Evolutionary conservation across 2,888 invertebrate species (phyloP).

Genomic region (Mylabris sibirica): DNA sequence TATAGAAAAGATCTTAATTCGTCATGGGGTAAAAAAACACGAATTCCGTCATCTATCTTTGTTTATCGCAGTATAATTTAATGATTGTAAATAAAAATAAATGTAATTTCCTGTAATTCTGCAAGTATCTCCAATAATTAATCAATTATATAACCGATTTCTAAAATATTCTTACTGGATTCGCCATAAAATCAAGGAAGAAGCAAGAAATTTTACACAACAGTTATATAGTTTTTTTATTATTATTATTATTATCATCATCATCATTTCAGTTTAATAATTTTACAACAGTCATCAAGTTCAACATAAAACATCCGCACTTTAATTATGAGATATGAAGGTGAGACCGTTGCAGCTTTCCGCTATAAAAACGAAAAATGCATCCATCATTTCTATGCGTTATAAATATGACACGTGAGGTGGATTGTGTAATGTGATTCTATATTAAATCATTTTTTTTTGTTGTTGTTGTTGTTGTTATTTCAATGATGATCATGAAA

Average conservation of each 20-base stretch:
- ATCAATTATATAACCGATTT: background rate
- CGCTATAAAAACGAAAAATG: slow-evolving; percentile 38
- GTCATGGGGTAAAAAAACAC: slow-evolving; percentile 26
- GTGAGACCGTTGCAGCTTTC: slow-evolving; percentile 41
- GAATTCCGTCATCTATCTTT: background rate
- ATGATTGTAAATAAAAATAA: background rate
- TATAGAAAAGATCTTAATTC: slow-evolving; percentile 31
- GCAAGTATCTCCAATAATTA: background rate
- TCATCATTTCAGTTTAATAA: slow-evolving; percentile 9
- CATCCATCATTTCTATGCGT: slow-evolving; percentile 44
- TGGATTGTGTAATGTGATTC: slow-evolving; percentile 46
- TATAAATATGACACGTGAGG: slow-evolving; percentile 43
- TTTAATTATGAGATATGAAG: slow-evolving; percentile 41
- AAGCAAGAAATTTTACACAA: background rate
- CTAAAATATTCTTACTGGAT: background rate
- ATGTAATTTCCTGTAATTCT: background rate
- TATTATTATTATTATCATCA: slow-evolving; percentile 15
- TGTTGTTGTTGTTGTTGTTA: background rate
- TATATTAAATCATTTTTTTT: slow-evolving; percentile 19
- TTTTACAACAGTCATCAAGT: slow-evolving; percentile 40
- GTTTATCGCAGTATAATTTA: background rate
- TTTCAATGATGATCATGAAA: background rate
- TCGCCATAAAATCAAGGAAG: background rate
- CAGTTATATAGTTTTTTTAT: background rate
- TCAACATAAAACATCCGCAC: slow-evolving; percentile 41